A percentile compares a stretch with the other conserved stretches of the same genome.
phyloP scores from a whole-genome alignment of 2,888 invertebrate genomes.

The Drosophila parthenogenetica region DNA sequence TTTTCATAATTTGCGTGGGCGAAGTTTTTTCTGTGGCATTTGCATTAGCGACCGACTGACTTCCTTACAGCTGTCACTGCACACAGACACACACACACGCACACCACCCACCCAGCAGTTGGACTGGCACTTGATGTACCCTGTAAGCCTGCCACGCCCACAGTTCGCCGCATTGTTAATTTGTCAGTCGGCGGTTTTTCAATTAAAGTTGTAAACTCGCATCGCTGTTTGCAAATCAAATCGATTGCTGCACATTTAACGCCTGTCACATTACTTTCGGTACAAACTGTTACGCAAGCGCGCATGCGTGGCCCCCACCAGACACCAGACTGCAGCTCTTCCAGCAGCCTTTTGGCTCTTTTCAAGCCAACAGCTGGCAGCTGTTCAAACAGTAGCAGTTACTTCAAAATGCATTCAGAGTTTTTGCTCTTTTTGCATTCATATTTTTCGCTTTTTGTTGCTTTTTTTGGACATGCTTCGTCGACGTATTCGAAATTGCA shows the following conservation, averaged over 20 bases:
- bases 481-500: constrained; percentile 47
- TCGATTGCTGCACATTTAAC: constrained; percentile 78
- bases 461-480: constrained; percentile 31
- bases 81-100: constrained; percentile 29
- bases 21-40: constrained; percentile 50
- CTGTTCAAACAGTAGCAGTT: constrained; percentile 25
- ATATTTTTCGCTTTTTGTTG: constrained; percentile 11
- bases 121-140: constrained; percentile 39
- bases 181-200: constrained; percentile 65
- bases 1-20: constrained; percentile 80
- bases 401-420: constrained; percentile 18
- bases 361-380: constrained; percentile 36
- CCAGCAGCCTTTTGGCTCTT: constrained; percentile 18
- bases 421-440: constrained; percentile 20
- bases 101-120: constrained; percentile 2
- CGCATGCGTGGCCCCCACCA: constrained; percentile 34
- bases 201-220: constrained; percentile 74
- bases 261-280: constrained; percentile 77
- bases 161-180: constrained; percentile 41
- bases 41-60: constrained; percentile 74
- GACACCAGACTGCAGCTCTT: not conserved
- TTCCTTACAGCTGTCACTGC: constrained; percentile 71
- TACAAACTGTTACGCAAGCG: constrained; percentile 66
- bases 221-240: constrained; percentile 76
- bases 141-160: constrained; percentile 49